These are phyloP conservation scores for Anastrepha ludens DNA, from an alignment of 1,140 invertebrate genomes.

Conservation along the genomic window DNA sequence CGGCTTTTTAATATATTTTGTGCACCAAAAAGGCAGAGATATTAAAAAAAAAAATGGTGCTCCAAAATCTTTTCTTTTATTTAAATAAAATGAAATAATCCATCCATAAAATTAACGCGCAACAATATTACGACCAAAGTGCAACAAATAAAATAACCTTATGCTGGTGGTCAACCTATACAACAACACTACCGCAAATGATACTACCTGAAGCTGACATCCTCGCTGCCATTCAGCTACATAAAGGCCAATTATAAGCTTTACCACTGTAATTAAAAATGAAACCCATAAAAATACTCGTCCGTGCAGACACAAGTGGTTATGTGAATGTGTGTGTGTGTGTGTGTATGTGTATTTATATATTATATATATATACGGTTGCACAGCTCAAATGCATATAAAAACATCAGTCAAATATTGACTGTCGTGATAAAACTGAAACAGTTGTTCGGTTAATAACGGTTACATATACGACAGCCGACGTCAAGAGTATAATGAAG, in stretches of 20 bases:
- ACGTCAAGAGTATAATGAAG: background rate
- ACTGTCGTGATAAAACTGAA: background rate
- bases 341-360: too few relatives aligned
- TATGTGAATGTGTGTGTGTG: background rate
- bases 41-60: too few relatives aligned
- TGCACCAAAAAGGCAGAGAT: too few relatives aligned
- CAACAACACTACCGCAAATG: background rate
- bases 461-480: background rate
- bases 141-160: too few relatives aligned
- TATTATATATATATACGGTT: too few relatives aligned
- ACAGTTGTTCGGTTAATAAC: conserved; percentile 12
- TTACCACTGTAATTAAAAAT: conserved; percentile 17
- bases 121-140: too few relatives aligned
- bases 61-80: too few relatives aligned
- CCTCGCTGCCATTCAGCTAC: background rate
- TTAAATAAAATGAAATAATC: too few relatives aligned
- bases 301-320: too few relatives aligned
- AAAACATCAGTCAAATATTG: background rate
- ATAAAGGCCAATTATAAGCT: conserved; percentile 21
- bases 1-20: too few relatives aligned
- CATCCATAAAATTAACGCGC: too few relatives aligned
- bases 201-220: background rate
- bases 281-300: background rate
- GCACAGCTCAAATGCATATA: background rate
- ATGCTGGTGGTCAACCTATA: background rate